Evolutionary conservation across 2,888 invertebrate genomes (phyloP), one percentile per base, ranked within the genome.

Genomic region (Agrochola lota): DNA sequence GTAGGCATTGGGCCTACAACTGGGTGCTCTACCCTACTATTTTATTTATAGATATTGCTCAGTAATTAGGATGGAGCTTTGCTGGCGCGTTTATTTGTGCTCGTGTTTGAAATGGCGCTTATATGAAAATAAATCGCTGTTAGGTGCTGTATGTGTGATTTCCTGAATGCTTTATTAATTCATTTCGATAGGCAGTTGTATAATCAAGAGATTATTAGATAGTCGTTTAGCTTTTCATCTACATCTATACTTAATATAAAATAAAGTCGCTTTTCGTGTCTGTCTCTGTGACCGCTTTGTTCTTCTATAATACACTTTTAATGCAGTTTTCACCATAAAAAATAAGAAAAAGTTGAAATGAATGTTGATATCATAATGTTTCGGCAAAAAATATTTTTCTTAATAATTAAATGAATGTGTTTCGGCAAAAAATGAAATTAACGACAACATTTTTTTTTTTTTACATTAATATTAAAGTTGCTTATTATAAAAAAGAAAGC

Each of bases 41-140:
- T 83, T 78, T 85, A 87, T 87, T 86, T 87, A 83, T 85, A 86
- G 68, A 82, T 82, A 86, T 88, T 77, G 81, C 74, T 76, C 74
- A 63, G 80, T 88, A 83, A 88, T 87, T 85, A 86, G 83, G 80
- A 77, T 77, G 74, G 71, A 79, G 87, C 59, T 84, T 80, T 78
- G 83, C 74, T 73, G 78, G 20, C 60, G 80, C 60, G 60, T 78
- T 66, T 85, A 83, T 83, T 84, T 84, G 85, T 66, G 40, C 60
- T 71, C 57, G 35, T 68, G 70, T 78, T 75, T 78, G 72, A 67
- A 82, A 84, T 74, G 77, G 55, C 69, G 66, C 59, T 66, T 71
- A 72, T 84, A 82, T 85, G 64, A 82, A 81, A 74, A 78, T 78
- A 64, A 68, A 77, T 64, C 43, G 55, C 35, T 26, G 60, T 52